These are phyloP conservation scores for Synaphobranchus kaupii DNA, from an alignment of 2,797 vertebrate genomes.

Conservation along the genomic window DNA sequence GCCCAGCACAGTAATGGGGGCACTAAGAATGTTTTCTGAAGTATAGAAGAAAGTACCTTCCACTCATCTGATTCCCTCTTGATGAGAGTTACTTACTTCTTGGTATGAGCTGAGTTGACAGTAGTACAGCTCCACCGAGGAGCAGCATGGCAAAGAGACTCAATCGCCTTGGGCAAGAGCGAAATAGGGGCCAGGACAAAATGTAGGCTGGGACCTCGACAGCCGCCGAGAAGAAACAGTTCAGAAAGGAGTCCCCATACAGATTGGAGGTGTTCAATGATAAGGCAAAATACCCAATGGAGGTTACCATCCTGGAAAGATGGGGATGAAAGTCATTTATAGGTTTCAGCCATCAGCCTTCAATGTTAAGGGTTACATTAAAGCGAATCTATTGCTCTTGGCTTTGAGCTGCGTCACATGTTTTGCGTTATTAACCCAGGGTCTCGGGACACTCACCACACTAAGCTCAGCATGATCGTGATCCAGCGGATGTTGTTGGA, in stretches of 20 bases:
- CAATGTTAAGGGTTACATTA: neutral
- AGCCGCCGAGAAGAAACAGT: slow-evolving; percentile 84
- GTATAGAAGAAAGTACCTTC: neutral
- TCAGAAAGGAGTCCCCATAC: slow-evolving; percentile 80
- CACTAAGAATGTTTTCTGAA: neutral
- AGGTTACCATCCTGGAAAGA: slow-evolving; percentile 78
- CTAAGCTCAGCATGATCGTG: slow-evolving; percentile 82
- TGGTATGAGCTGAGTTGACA: slow-evolving; percentile 83
- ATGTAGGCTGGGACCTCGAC: slow-evolving; percentile 85
- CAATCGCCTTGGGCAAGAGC: slow-evolving; percentile 71
- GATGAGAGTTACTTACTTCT: slow-evolving; percentile 67
- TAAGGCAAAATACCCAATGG: slow-evolving; percentile 85
- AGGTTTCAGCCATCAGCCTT: neutral
- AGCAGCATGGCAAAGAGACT: slow-evolving; percentile 76
- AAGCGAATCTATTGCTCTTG: neutral
- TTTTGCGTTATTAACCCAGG: neutral
- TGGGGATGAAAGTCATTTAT: neutral
- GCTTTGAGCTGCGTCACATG: neutral
- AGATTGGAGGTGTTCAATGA: slow-evolving; percentile 90
- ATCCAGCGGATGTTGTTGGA: slow-evolving; percentile 81
- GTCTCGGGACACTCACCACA: slow-evolving; percentile 81
- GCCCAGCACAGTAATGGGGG: too few relatives aligned
- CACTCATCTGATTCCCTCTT: neutral
- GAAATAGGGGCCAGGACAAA: slow-evolving; percentile 83
- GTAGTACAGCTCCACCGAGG: slow-evolving; percentile 80